Base-by-base conservation (phyloP, 2,888 invertebrate genomes). In the Epistrophe grossulariae region DNA sequence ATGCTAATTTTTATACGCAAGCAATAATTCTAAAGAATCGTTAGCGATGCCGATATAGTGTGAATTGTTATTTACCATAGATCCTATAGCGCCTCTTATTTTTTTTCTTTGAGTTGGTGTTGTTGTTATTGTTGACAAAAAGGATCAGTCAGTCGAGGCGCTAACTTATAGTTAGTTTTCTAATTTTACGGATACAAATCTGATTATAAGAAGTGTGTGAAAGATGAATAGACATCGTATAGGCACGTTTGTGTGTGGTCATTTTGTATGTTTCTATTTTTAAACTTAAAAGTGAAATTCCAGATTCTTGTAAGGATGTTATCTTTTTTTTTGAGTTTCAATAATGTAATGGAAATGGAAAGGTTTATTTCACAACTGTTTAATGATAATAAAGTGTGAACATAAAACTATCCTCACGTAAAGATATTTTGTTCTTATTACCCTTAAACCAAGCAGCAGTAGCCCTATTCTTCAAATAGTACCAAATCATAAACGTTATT, bases 1-100 rank as follows among this genome's bases (percentile, higher is more conserved):
- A 64, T 82, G 78, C 73, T 82, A 74, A 82, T 82, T 81, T 85
- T 71, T 74, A 73, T 82, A 57, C n/a, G 11, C 55, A 7, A 55
- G 70, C 10, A 38, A 28, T 79, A 38, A 28, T 79, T 85, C 70
- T 62, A 43, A n/a, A 15, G 77, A 85, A 85, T 19, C 50, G 55
- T 19, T 48, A 31, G 77, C 43, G 10, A 50, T 72, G 55, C 59
- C 45, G 77, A 55, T 19, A 66, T 19, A 66, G 77, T 84, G 80
- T 80, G 68, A 84, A 80, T 66, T 72, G 38, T 59, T 48, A 6
- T 64, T 45, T 11, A 43, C 35, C 15, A 17, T n/a, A 28, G 19
- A 52, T 38, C 24, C 35, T 70, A 72, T 85, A 85, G 85, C 85
- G 85, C 85, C 85, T 82, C 73, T 55, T 24, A 2, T 24, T 62